Evolutionary conservation across 2,888 invertebrate species (phyloP).

Genomic region (Oasisia sp.): DNA sequence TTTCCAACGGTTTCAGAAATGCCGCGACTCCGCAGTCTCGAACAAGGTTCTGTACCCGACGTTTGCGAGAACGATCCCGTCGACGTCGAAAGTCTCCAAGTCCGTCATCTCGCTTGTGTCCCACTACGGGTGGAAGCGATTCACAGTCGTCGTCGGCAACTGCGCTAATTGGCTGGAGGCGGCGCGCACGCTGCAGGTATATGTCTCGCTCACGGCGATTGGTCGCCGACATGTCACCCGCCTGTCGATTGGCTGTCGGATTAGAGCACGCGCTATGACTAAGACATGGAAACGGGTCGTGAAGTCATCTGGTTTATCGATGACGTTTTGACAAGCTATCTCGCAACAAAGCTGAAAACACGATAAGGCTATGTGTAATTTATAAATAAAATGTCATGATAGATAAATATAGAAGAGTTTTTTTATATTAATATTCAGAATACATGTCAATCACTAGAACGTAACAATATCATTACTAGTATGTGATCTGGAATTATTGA

Average conservation of each 20-base stretch:
- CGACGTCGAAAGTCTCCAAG: slow-evolving; percentile 36
- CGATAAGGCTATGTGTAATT: not conserved
- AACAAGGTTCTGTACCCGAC: slow-evolving; percentile 34
- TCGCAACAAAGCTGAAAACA: not conserved
- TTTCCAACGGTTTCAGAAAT: slow-evolving; percentile 32
- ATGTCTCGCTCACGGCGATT: not conserved
- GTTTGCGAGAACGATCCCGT: slow-evolving; percentile 38
- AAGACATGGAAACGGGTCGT: not conserved
- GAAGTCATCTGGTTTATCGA: slow-evolving; percentile 8
- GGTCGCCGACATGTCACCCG: not conserved
- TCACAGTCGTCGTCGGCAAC: slow-evolving; percentile 30
- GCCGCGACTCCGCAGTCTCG: slow-evolving; percentile 34
- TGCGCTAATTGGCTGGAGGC: slow-evolving; percentile 32
- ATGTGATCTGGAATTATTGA: not conserved
- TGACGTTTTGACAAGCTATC: not conserved
- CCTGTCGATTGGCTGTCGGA: not conserved
- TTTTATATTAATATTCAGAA: not conserved
- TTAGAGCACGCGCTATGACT: not conserved
- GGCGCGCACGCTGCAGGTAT: slow-evolving; percentile 25
- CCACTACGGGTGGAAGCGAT: slow-evolving; percentile 32
- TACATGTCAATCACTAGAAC: not conserved
- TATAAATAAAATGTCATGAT: not conserved
- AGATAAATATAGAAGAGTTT: not conserved
- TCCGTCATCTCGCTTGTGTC: slow-evolving; percentile 33
- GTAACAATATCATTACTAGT: not conserved